phyloP scores from a whole-genome alignment of 2,113 vertebrate species.

The Ictidomys tridecemlineatus region DNA sequence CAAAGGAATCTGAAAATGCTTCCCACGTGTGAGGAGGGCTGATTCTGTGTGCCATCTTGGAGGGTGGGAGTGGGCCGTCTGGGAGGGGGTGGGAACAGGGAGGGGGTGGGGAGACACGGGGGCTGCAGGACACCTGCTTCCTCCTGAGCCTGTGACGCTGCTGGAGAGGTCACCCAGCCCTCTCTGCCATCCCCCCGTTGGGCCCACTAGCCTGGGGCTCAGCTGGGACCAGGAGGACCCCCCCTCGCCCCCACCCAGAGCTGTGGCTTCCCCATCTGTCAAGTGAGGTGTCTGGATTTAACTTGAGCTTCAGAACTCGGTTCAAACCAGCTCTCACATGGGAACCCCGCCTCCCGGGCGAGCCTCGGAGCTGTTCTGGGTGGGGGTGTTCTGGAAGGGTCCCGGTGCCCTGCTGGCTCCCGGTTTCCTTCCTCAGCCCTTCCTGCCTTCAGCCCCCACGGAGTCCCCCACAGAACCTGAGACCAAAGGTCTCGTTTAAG shows the following conservation, averaged over 20 bases:
- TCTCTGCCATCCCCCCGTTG: not conserved
- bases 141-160: not conserved
- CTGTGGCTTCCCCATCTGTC: not conserved
- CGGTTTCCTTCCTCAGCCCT: not conserved
- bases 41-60: conserved; percentile 21
- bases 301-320: not conserved
- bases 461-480: not conserved
- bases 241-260: not conserved
- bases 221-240: not conserved
- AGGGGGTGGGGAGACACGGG: not conserved
- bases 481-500: not conserved
- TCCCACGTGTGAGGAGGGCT: conserved; percentile 19
- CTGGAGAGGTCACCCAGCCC: not conserved
- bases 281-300: not conserved
- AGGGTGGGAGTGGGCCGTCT: conserved; percentile 52
- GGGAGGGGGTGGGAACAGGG: not conserved
- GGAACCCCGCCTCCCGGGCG: fast-evolving
- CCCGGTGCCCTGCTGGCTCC: not conserved
- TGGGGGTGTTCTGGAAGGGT: not conserved
- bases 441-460: not conserved
- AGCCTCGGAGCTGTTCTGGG: not conserved
- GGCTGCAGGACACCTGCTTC: conserved; percentile 56
- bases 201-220: not conserved
- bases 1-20: conserved; percentile 57
- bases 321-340: not conserved